A percentile compares a stretch with the other conserved stretches of the same genome.
phyloP scores from a whole-genome alignment of 2,113 vertebrate genomes.

The Aspidoscelis tigris region DNA sequence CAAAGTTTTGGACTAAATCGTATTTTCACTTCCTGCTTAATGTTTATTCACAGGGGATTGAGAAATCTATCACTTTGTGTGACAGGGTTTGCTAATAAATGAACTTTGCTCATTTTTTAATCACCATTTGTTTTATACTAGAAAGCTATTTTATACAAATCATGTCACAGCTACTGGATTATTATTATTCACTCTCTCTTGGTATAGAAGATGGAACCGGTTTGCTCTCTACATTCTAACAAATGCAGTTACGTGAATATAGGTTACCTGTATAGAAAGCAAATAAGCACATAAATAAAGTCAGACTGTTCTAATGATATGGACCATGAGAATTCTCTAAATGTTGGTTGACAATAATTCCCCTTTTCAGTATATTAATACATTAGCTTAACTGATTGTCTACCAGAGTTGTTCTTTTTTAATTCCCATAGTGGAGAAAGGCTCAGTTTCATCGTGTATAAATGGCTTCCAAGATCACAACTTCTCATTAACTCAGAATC shows the following conservation, averaged over 20 bases:
- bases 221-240: slow-evolving; percentile 3
- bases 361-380: neutral
- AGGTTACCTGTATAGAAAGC: neutral
- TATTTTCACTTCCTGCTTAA: neutral
- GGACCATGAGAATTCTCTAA: neutral
- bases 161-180: neutral
- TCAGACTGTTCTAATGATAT: neutral
- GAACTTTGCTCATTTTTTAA: neutral
- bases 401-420: accelerated
- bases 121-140: neutral
- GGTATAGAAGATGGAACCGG: neutral
- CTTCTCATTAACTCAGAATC: neutral
- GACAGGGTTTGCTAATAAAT: neutral
- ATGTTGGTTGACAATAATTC: neutral
- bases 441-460: accelerated
- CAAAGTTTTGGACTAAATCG: neutral
- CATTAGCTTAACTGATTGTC: accelerated
- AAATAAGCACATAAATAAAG: neutral
- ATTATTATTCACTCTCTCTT: neutral
- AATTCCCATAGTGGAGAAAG: accelerated
- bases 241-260: neutral
- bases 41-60: neutral
- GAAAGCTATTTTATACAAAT: neutral
- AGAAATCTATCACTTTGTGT: accelerated
- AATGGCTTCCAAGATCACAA: neutral